Conservation (phyloP, 2,113 vertebrate species). For the Pleuronectes platessa region DNA sequence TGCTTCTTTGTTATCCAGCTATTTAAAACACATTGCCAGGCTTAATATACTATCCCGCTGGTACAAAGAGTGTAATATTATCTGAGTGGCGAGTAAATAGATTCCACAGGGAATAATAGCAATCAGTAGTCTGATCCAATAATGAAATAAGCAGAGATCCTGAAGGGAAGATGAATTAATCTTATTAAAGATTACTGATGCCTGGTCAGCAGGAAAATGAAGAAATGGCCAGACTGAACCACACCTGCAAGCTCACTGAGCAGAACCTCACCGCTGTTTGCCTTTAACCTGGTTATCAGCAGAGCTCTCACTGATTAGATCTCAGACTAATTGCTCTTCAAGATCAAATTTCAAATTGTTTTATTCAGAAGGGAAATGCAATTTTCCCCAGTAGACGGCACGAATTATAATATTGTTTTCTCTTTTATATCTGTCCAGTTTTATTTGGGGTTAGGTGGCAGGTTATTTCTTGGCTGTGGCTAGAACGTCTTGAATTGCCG, state of each 20-base stretch:
- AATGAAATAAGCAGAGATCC: constrained; percentile 46
- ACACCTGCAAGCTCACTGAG: constrained; percentile 10
- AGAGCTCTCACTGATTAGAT: constrained; percentile 7
- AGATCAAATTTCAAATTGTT: constrained; percentile 12
- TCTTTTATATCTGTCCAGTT: too few species aligned
- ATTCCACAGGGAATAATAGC: constrained; percentile 63
- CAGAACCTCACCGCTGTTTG: not conserved
- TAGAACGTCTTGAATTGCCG: not conserved
- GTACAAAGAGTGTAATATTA: constrained; percentile 56
- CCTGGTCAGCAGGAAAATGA: constrained; percentile 69
- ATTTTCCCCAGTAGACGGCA: not conserved
- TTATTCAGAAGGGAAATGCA: not conserved
- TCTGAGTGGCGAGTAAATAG: constrained; percentile 66
- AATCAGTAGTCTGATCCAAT: constrained; percentile 63
- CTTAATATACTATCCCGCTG: constrained; percentile 32
- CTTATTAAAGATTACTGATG: constrained; percentile 63
- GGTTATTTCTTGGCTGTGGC: not conserved
- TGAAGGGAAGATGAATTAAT: constrained; percentile 67
- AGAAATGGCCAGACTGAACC: constrained; percentile 43
- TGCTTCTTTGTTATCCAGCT: constrained; percentile 39
- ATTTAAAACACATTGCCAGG: constrained; percentile 37
- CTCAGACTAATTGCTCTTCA: constrained; percentile 1
- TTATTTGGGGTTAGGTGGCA: too few species aligned
- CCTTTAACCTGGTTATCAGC: constrained; percentile 24
- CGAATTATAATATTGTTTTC: not conserved